Evolutionary conservation across 2,888 invertebrate genomes (phyloP).

Genomic region (Psococerastis gibbosa): DNA sequence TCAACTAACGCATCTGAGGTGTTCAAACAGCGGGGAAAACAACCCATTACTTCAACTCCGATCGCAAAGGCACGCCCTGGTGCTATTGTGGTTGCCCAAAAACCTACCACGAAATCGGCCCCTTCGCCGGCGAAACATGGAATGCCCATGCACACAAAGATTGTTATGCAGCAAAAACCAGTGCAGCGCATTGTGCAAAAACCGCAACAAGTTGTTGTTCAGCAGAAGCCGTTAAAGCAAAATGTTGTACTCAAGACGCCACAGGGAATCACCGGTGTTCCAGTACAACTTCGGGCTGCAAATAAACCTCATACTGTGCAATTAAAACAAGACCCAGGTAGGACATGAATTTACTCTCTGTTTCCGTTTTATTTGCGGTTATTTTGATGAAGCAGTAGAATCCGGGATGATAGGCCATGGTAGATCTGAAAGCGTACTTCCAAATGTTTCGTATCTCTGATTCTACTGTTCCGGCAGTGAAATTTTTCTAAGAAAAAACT

Average conservation of each 20-base stretch:
- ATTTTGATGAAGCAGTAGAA: no score
- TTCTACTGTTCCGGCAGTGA: no score
- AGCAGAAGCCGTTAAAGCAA: neutral
- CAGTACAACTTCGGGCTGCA: constrained; percentile 5
- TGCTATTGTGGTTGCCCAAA: neutral
- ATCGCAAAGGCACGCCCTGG: neutral
- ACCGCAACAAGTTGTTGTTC: constrained; percentile 2
- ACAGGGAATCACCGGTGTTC: neutral
- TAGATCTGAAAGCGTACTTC: no score
- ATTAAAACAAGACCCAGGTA: constrained; percentile 2
- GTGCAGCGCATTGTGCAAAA: neutral
- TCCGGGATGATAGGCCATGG: no score
- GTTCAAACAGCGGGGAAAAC: neutral
- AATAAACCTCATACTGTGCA: neutral
- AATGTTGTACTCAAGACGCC: constrained; percentile 4
- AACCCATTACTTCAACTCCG: neutral
- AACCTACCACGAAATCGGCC: neutral
- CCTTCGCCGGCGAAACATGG: neutral
- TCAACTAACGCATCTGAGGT: neutral
- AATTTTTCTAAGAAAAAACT: no score
- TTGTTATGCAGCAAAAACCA: constrained; percentile 3
- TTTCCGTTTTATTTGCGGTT: neutral
- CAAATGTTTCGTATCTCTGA: no score
- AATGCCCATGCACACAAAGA: constrained; percentile 7
- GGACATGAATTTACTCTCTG: neutral